These are phyloP conservation scores for Frankliniella fusca DNA, from an alignment of 2,888 invertebrate genomes.

Conservation along the genomic window DNA sequence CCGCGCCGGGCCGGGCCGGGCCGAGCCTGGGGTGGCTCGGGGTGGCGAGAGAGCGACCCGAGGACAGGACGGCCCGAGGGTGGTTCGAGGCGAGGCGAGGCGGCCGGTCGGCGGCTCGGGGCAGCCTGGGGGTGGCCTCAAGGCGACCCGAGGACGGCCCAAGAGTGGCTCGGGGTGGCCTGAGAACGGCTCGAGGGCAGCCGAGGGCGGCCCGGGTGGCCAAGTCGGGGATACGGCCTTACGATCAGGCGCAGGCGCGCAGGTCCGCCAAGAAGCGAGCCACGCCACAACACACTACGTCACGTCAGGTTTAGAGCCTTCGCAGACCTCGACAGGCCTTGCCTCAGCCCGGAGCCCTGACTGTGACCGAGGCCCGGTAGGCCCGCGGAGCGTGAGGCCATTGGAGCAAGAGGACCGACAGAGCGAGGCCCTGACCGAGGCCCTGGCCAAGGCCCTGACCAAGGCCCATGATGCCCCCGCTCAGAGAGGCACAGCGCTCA, in stretches of 20 bases:
- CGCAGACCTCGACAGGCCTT: neutral
- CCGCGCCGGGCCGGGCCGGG: neutral
- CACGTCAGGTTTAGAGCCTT: neutral
- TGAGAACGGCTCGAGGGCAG: neutral
- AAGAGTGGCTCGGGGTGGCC: neutral
- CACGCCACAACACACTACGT: conserved; percentile 10
- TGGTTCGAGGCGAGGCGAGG: neutral
- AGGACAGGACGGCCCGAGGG: neutral
- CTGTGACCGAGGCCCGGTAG: neutral
- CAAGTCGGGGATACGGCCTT: neutral
- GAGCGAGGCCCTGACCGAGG: neutral
- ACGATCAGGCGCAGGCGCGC: no score
- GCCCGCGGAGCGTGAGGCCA: neutral
- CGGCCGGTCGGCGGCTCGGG: neutral
- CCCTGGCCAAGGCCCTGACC: neutral
- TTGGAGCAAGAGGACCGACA: neutral
- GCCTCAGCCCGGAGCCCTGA: neutral
- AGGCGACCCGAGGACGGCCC: neutral
- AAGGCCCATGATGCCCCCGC: neutral
- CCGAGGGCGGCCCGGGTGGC: neutral
- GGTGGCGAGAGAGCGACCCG: neutral
- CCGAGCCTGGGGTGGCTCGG: neutral
- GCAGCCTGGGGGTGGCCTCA: neutral
- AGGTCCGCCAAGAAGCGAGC: no score
- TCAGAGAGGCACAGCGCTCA: conserved; percentile 18